phyloP scores from a whole-genome alignment of 2,797 vertebrate species.

The Tenualosa thibaudeaui region DNA sequence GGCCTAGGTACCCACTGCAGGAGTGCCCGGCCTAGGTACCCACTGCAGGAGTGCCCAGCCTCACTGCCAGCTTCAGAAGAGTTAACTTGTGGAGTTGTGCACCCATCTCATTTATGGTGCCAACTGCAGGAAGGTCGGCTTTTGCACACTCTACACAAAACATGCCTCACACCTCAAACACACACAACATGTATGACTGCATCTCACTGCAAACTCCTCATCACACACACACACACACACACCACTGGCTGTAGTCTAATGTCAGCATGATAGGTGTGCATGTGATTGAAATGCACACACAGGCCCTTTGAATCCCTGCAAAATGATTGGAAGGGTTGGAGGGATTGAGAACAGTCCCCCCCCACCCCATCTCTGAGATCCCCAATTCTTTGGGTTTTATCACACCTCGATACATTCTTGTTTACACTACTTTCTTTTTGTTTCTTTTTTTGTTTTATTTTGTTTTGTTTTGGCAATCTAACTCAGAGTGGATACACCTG shows the following conservation, averaged over 20 bases:
- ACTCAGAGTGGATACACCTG: slow-evolving; percentile 39
- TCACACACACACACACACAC: slow-evolving; percentile 23
- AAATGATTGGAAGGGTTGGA: background rate
- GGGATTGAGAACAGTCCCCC: background rate
- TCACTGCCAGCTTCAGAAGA: no score
- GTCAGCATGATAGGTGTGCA: background rate
- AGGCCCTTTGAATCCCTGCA: background rate
- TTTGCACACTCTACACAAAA: no score
- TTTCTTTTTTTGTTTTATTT: background rate
- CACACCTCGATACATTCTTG: background rate
- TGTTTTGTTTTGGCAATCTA: slow-evolving; percentile 35
- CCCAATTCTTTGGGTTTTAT: background rate
- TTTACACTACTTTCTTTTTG: background rate
- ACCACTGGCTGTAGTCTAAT: background rate
- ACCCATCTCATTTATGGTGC: no score
- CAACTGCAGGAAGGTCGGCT: no score
- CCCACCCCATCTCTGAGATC: background rate
- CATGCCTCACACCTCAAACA: no score
- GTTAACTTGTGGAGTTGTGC: no score
- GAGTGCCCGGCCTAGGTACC: no score
- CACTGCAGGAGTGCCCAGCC: no score
- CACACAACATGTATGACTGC: background rate
- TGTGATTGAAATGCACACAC: background rate
- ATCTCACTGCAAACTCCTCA: background rate
- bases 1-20: no score